phyloP scores from a whole-genome alignment of 2,113 vertebrate species.

The Ramphastos sulfuratus region DNA sequence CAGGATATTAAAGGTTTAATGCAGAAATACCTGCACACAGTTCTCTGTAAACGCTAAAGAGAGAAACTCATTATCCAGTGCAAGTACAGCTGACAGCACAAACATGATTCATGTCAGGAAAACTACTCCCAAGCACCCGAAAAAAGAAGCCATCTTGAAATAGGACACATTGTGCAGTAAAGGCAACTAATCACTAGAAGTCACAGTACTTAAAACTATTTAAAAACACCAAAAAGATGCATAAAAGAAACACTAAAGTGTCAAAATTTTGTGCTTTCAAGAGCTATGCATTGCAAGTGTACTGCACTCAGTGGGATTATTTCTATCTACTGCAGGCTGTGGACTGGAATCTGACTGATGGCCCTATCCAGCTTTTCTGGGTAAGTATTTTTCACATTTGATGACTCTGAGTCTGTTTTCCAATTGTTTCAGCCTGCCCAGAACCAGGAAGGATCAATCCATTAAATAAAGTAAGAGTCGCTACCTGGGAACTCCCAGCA shows the following conservation, averaged over 20 bases:
- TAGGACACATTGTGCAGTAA: not conserved
- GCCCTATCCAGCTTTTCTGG: not conserved
- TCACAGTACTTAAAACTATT: not conserved
- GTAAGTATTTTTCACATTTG: fast-evolving
- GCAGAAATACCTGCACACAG: not conserved
- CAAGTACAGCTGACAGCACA: not conserved
- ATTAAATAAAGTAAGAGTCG: not conserved
- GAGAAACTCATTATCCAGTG: not conserved
- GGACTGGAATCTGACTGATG: not conserved
- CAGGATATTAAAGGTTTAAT: not conserved
- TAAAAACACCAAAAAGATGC: not conserved
- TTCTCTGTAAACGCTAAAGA: not conserved
- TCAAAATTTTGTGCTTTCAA: not conserved
- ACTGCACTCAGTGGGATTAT: not conserved
- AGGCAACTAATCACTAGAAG: not conserved
- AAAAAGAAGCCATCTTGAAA: not conserved
- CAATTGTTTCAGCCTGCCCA: not conserved
- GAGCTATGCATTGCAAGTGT: not conserved
- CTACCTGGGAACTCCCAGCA: not conserved
- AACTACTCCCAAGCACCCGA: not conserved
- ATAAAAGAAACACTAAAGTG: not conserved
- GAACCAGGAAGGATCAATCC: not conserved
- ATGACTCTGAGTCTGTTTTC: not conserved
- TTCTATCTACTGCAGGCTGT: not conserved
- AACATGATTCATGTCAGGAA: not conserved